Evolutionary conservation across 2,113 vertebrate genomes (phyloP), one percentile per base, ranked within the genome.

Genomic region (Gnathonemus echidnorhynchus): DNA sequence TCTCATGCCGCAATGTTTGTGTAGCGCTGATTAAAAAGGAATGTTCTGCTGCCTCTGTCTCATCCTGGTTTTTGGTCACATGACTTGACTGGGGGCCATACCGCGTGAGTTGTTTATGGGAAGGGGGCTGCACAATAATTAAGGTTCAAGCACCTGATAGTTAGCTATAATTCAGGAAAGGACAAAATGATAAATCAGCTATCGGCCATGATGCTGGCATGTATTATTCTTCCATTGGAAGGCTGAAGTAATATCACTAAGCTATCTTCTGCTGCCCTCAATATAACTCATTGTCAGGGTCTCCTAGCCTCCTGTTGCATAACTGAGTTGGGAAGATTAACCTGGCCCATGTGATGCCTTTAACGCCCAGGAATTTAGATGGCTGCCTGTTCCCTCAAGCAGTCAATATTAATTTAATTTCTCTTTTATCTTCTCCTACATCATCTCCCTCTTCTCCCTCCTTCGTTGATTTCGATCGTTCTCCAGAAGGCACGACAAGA

Each of bases 401-500:
- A 87, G 86, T 87, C 86, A 87, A 87, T 87, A 87, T 87, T 87
- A 87, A 87, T 87, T 87, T 87, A 87, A 87, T 53, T 53, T 53
- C n/a, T 87, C 86, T 87, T 87, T 53, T 87, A 53, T 87, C 86
- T 87, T 87, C 86, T 56, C 50, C 86, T 56, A 19, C 86, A 53
- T 87, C 86, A 53, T 53, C 86, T 87, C 27, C 15, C 48, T 39
- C 50, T 87, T 53, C 86, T 53, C 48, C 49, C 86, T 87, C 86
- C 15, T 87, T 87, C 31, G 35, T 39, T 53, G 49, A 17, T 53
- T 27, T 87, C 31, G 27, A 17, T 87, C 50, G 86, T 56, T n/a
- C 86, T 87, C 86, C 83, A 85, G 15, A 87, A 87, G 50, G 86
- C 27, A 87, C n/a, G 27, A 21, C 50, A 53, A 11, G 50, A 87